These are phyloP conservation scores for Macropodus opercularis DNA, from an alignment of 2,797 vertebrate species.

Conservation along the genomic window DNA sequence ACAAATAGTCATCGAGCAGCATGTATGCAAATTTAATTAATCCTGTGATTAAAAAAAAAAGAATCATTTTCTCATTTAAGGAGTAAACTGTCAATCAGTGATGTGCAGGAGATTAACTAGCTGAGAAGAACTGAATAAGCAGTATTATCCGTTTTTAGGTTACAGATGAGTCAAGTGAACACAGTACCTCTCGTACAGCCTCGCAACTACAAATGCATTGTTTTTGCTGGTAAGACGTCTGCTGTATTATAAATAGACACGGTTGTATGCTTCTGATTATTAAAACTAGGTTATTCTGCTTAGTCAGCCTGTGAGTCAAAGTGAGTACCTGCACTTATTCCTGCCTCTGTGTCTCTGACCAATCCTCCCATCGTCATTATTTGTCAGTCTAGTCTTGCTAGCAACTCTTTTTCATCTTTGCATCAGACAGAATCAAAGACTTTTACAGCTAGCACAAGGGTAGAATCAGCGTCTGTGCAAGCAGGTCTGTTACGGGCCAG, in stretches of 20 bases:
- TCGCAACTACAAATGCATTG: constrained; percentile 51
- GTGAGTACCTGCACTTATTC: constrained; percentile 1
- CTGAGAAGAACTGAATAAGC: constrained; percentile 64
- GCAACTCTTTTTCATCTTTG: constrained; percentile 17
- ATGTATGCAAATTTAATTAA: constrained; percentile 71
- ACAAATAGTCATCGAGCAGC: constrained; percentile 62
- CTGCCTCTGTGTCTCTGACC: too few relatives aligned
- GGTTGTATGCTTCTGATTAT: constrained; percentile 45
- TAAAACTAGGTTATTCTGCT: constrained; percentile 65
- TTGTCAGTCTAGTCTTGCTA: constrained; percentile 9
- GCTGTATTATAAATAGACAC: constrained; percentile 60
- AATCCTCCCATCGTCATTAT: too few relatives aligned
- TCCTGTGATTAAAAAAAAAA: constrained; percentile 63
- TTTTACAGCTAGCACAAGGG: constrained; percentile 24
- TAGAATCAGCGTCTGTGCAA: constrained; percentile 23
- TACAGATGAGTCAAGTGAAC: constrained; percentile 61
- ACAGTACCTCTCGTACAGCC: constrained; percentile 43
- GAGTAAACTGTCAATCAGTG: constrained; percentile 59
- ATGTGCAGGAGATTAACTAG: constrained; percentile 56
- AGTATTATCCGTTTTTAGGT: constrained; percentile 62
- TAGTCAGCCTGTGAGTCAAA: constrained; percentile 48
- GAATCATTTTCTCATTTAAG: constrained; percentile 50
- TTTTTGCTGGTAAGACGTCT: constrained; percentile 56
- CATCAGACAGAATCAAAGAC: constrained; percentile 16
- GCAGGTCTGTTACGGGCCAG: constrained; percentile 27